Percentiles rank a stretch among this genome's conserved stretches.
Evolutionary conservation across 53 echinoderm and acorn worm species (phyloP).

Genomic region (Patiria pectinifera): DNA sequence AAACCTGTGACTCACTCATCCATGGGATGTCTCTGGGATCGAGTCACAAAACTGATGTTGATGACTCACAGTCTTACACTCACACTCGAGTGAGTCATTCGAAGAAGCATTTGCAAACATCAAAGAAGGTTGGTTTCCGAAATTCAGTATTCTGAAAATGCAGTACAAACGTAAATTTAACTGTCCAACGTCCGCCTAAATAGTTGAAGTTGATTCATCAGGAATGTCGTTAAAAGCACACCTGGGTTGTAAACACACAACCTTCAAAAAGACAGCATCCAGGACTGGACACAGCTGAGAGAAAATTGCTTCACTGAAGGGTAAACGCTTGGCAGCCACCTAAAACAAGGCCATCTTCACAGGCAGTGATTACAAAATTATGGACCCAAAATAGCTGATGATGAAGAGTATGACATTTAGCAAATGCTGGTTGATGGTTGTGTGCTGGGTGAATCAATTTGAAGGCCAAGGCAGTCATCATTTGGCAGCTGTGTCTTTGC

Average conservation of each 20-base stretch:
- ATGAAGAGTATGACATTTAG: conserved; percentile 31
- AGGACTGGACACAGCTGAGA: neutral
- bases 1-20: neutral
- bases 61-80: no score
- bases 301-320: neutral
- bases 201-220: neutral
- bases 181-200: neutral
- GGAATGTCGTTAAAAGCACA: neutral
- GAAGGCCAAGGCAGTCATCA: neutral
- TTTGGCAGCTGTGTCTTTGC: neutral
- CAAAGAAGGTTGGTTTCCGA: no score
- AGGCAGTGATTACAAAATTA: neutral
- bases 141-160: no score
- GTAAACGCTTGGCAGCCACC: neutral
- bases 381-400: conserved; percentile 15
- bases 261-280: neutral
- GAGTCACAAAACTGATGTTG: no score
- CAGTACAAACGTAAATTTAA: no score
- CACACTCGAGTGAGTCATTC: no score
- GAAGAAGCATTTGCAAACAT: no score
- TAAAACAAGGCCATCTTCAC: conserved; percentile 15
- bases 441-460: neutral
- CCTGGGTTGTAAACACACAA: neutral
- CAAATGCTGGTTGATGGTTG: neutral
- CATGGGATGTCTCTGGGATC: neutral